Percentiles rank a stretch among this genome's conserved stretches.
These are phyloP conservation scores for Julus scandinavius DNA, from an alignment of 2,888 invertebrate species.

Conservation along the genomic window DNA sequence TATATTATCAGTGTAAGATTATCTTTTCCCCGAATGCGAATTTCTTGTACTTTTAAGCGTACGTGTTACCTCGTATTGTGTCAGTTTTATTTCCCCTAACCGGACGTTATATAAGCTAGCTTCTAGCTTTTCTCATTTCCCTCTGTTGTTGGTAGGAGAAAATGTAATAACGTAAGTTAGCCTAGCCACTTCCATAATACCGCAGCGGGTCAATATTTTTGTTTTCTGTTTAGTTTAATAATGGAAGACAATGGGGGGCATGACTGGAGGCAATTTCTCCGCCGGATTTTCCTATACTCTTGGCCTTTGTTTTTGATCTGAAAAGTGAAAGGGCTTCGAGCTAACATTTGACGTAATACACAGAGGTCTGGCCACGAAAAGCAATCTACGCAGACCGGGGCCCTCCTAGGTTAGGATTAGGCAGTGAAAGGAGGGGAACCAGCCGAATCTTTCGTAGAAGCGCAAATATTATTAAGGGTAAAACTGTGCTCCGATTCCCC, in stretches of 20 bases:
- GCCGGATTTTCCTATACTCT: background rate
- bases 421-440: background rate
- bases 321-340: slow-evolving; percentile 14
- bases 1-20: too few relatives aligned
- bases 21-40: too few relatives aligned
- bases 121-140: slow-evolving; percentile 8
- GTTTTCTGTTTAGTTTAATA: slow-evolving; percentile 33
- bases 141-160: background rate
- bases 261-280: slow-evolving; percentile 7
- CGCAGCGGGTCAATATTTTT: slow-evolving; percentile 33
- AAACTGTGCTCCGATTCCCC: background rate
- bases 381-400: background rate
- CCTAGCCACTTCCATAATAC: background rate
- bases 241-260: slow-evolving; percentile 21
- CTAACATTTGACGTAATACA: slow-evolving; percentile 3
- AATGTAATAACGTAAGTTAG: background rate
- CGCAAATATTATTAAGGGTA: background rate
- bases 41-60: too few relatives aligned
- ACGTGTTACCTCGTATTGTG: too few relatives aligned
- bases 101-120: background rate
- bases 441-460: background rate
- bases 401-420: background rate
- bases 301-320: slow-evolving; percentile 33
- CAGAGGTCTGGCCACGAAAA: background rate
- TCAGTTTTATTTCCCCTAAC: background rate